These are phyloP conservation scores for Gymnothorax javanicus DNA, from an alignment of 2,797 vertebrate genomes.

Conservation along the genomic window DNA sequence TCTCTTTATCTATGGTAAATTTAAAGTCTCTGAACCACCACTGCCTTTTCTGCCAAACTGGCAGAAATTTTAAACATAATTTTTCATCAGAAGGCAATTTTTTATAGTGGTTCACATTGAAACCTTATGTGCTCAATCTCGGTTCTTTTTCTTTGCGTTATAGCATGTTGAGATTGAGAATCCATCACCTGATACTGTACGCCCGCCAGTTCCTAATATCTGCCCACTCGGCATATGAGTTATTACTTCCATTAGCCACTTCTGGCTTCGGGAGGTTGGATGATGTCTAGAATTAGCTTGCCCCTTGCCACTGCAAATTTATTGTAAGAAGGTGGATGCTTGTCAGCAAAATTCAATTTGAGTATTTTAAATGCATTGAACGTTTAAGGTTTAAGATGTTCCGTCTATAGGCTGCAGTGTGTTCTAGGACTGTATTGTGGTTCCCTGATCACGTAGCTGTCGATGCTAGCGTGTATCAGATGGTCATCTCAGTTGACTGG, in stretches of 20 bases:
- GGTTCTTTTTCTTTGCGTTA: neutral
- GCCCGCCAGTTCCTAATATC: neutral
- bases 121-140: no score
- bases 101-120: no score
- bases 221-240: neutral
- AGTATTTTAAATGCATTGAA: neutral
- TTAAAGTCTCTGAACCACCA: no score
- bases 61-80: no score
- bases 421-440: no score
- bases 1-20: neutral
- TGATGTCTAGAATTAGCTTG: neutral
- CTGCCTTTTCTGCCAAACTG: neutral
- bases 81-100: no score
- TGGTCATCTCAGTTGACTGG: no score
- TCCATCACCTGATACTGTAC: neutral
- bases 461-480: no score
- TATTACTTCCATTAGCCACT: neutral
- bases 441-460: no score
- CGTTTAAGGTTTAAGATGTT: neutral
- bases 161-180: neutral
- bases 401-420: no score
- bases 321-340: neutral
- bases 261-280: neutral
- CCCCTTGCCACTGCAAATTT: neutral
- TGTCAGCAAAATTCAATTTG: no score